Evolutionary conservation across 1,140 invertebrate genomes (phyloP), one percentile per base, ranked within the genome.

Genomic region (Semibalanus balanoides): DNA sequence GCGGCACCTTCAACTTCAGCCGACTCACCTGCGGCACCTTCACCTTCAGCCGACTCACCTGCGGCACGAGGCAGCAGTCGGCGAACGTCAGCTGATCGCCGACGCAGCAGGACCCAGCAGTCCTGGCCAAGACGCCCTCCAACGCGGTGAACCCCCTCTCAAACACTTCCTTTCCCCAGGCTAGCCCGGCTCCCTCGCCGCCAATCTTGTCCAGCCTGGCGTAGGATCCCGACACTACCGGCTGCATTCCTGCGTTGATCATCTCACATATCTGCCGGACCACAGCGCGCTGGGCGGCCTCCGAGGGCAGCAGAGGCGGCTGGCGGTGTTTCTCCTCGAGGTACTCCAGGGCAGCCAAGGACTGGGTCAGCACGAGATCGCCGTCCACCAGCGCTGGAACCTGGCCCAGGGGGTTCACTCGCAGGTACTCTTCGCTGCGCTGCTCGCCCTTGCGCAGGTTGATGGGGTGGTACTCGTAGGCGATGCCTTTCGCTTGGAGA

Each of bases 131-230:
- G 22, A 95, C 84, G 82, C 92, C 91, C 85, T 99, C 96, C 5
- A 98, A 89, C 72, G 92, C 93, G 86, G 87, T 73, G 82, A 98
- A 93, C 69, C 95, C 94, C 79, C 90, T 87, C 70, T 88, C 90
- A 77, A 98, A 96, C 91, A 92, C 97, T 83, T 95, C 91, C 80
- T 93, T 90, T 0, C 92, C 93, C 95, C 95, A 98, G 79, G 84
- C 83, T 3, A 78, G 72, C 64, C 82, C 81, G 64, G 80, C 80
- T 29, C 78, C 79, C 30, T 79, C 84, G 92, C 91, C 80, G 91
- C 30, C 93, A 91, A 79, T 25, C 51, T 83, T 51, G 73, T 93
- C 89, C 78, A 93, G 91, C 27, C 96, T 84, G 29, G 96, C 92
- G 78, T 89, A 88, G 40, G 96, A 84, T 85, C 98, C 51, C 9